These are phyloP conservation scores for Girardinichthys multiradiatus DNA, from an alignment of 2,113 vertebrate species.

Conservation along the genomic window DNA sequence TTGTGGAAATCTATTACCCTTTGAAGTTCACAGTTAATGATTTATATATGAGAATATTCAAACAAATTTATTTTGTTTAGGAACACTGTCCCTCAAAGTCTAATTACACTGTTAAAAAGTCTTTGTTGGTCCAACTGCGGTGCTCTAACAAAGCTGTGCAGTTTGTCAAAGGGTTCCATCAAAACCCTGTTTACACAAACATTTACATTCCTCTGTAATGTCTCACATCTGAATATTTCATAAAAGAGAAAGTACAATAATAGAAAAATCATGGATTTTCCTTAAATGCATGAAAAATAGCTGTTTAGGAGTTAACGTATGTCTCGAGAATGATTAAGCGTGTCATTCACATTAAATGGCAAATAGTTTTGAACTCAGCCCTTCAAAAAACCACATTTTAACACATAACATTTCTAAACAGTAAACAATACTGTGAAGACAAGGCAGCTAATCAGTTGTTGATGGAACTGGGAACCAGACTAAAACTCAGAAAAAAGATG, in stretches of 20 bases:
- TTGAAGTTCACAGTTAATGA: slow-evolving; percentile 72
- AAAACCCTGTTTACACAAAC: slow-evolving; percentile 49
- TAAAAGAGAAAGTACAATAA: slow-evolving; percentile 31
- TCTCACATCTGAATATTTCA: slow-evolving; percentile 53
- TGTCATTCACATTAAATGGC: neutral
- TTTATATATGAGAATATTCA: slow-evolving; percentile 68
- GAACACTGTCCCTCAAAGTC: slow-evolving; percentile 60
- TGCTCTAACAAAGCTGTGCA: neutral
- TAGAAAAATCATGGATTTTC: slow-evolving; percentile 31
- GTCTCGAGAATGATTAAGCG: slow-evolving; percentile 1
- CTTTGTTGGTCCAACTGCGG: slow-evolving; percentile 41
- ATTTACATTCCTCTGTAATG: slow-evolving; percentile 66
- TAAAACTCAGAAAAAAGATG: neutral
- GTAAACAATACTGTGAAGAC: neutral
- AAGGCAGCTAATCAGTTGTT: neutral
- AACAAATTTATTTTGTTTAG: slow-evolving; percentile 71
- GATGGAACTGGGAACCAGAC: neutral
- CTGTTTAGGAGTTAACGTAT: slow-evolving; percentile 3
- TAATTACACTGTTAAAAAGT: slow-evolving; percentile 27
- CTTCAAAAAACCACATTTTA: neutral
- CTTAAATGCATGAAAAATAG: neutral
- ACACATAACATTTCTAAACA: neutral
- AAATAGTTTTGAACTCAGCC: neutral
- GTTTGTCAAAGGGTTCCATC: slow-evolving; percentile 39
- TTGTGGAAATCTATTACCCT: slow-evolving; percentile 63